phyloP scores from a whole-genome alignment of 2,113 vertebrate genomes.

The Triplophysa rosa region DNA sequence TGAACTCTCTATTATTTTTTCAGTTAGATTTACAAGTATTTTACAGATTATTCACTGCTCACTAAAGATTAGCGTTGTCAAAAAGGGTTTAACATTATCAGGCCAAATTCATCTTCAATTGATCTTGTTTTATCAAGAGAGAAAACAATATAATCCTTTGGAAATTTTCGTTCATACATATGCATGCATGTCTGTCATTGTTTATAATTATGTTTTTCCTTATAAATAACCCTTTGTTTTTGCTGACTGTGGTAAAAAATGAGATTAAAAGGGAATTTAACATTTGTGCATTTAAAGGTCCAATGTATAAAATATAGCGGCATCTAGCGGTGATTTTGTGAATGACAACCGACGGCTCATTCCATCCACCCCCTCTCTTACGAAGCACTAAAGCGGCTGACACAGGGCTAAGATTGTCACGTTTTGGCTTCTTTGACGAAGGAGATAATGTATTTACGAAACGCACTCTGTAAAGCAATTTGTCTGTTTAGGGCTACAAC shows the following conservation, averaged over 20 bases:
- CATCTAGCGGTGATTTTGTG: too few species aligned
- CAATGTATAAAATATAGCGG: too few species aligned
- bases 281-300: background rate
- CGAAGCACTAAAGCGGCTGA: too few species aligned
- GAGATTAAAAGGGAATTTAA: background rate
- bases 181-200: constrained; percentile 7
- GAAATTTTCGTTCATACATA: background rate
- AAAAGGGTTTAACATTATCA: background rate
- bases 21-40: background rate
- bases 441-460: too few species aligned
- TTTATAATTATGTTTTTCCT: constrained; percentile 53
- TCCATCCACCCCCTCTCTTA: too few species aligned
- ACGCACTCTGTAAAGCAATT: too few species aligned
- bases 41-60: background rate
- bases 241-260: background rate
- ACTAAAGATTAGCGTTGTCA: constrained; percentile 18
- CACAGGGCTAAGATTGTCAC: too few species aligned
- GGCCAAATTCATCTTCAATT: constrained; percentile 10
- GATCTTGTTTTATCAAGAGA: background rate
- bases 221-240: constrained; percentile 59
- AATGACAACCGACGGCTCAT: too few species aligned
- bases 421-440: too few species aligned
- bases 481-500: too few species aligned
- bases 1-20: background rate
- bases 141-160: constrained; percentile 6